phyloP scores from a whole-genome alignment of 2,113 vertebrate genomes.

The Heterotis niloticus region DNA sequence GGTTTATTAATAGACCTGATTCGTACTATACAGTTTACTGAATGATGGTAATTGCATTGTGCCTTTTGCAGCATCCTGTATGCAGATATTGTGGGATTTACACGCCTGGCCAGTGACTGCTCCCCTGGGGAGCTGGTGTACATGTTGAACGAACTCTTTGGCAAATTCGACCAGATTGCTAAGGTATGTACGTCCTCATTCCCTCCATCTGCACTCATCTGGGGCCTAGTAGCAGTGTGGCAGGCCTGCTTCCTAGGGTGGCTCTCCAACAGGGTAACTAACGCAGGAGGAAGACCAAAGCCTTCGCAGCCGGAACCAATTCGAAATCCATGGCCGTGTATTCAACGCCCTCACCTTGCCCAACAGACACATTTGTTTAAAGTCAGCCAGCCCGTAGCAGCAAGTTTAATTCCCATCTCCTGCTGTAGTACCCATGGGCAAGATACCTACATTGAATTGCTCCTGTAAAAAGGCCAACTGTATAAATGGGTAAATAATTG shows the following conservation, averaged over 20 bases:
- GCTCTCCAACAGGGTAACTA: too few relatives aligned
- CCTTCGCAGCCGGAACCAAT: neutral
- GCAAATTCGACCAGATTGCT: conserved; percentile 97
- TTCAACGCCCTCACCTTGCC: too few relatives aligned
- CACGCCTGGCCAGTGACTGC: conserved; percentile 91
- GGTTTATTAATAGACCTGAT: too few relatives aligned
- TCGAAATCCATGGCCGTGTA: neutral
- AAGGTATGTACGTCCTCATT: conserved; percentile 67
- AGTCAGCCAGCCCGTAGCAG: neutral
- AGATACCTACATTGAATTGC: too few relatives aligned
- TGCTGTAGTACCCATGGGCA: too few relatives aligned
- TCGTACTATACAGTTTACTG: too few relatives aligned
- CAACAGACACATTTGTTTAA: neutral
- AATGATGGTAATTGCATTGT: neutral
- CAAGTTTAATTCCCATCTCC: too few relatives aligned
- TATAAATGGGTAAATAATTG: too few relatives aligned
- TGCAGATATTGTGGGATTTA: conserved; percentile 95
- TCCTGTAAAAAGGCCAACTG: too few relatives aligned
- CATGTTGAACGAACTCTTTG: conserved; percentile 95
- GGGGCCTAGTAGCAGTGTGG: neutral
- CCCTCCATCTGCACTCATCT: neutral
- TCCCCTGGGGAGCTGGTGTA: conserved; percentile 92
- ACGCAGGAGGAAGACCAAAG: too few relatives aligned
- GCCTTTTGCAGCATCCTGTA: conserved; percentile 79
- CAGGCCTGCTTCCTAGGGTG: too few relatives aligned